Conservation (phyloP, 2,888 invertebrate genomes). For the Acrobasis repandana region DNA sequence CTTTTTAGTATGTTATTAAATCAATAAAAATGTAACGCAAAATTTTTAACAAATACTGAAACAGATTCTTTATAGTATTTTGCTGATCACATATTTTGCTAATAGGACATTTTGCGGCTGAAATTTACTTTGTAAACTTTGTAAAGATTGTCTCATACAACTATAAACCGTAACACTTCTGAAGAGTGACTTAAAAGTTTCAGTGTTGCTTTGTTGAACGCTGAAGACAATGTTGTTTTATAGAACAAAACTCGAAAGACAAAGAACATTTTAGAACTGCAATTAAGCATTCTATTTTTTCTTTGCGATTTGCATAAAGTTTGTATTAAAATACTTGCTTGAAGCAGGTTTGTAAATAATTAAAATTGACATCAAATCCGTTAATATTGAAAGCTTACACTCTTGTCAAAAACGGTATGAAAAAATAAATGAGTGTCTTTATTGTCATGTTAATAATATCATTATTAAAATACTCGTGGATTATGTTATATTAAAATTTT, state of each 20-base stretch:
- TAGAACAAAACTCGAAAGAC: constrained; percentile 30
- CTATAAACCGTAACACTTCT: neutral
- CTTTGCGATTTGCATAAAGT: constrained; percentile 15
- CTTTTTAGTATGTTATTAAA: no score
- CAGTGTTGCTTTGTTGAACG: constrained; percentile 20
- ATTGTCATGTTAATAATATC: no score
- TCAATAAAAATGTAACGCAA: no score
- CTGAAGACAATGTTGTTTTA: constrained; percentile 32
- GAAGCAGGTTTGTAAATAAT: neutral
- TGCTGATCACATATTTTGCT: no score
- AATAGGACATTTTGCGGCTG: neutral
- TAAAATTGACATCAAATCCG: neutral
- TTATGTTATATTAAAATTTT: no score
- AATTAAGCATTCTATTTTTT: constrained; percentile 28
- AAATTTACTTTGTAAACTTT: neutral
- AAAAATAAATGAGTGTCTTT: no score
- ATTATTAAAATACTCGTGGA: no score
- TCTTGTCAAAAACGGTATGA: no score
- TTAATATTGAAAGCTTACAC: no score
- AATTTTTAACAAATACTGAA: no score
- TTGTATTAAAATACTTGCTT: constrained; percentile 5
- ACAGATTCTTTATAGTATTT: no score
- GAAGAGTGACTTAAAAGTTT: constrained; percentile 8
- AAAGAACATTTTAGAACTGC: constrained; percentile 29
- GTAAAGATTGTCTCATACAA: neutral